Conservation (phyloP, 2,797 vertebrate genomes). For the Anas bernieri region DNA sequence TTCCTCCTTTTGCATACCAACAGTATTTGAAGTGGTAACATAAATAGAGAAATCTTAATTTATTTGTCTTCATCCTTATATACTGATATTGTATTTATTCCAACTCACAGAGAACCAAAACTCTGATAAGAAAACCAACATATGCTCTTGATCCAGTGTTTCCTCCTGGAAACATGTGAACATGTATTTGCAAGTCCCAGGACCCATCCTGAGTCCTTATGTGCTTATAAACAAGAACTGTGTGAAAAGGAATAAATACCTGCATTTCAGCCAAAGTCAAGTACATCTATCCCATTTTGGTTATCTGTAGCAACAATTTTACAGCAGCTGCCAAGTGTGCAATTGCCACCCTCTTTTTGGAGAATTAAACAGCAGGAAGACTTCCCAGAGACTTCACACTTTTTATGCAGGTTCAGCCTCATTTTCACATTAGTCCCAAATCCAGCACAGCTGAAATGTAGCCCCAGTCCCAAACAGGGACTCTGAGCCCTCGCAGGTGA, state of each 20-base stretch:
- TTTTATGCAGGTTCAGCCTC: neutral
- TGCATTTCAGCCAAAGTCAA: constrained; percentile 11
- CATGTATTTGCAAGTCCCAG: neutral
- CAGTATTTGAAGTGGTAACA: constrained; percentile 20
- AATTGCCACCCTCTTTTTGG: neutral
- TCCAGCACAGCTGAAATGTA: neutral
- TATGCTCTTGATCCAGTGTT: neutral
- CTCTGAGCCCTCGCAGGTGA: accelerated
- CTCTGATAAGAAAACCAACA: neutral
- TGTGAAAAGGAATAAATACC: neutral
- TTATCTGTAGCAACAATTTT: constrained; percentile 36
- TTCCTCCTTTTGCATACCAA: neutral
- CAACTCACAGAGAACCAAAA: neutral
- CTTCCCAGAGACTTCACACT: constrained; percentile 38
- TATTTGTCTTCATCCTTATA: constrained; percentile 14
- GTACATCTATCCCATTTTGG: neutral
- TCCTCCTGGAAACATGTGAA: neutral
- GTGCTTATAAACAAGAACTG: neutral
- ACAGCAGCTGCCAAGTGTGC: neutral
- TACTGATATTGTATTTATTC: neutral
- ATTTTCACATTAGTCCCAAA: constrained; percentile 29
- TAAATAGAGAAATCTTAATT: neutral
- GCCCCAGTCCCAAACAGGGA: neutral
- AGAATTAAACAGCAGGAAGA: constrained; percentile 41
- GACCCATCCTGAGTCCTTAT: neutral